Base-by-base conservation (phyloP, 1,140 invertebrate genomes). In the Monomorium pharaonis region DNA sequence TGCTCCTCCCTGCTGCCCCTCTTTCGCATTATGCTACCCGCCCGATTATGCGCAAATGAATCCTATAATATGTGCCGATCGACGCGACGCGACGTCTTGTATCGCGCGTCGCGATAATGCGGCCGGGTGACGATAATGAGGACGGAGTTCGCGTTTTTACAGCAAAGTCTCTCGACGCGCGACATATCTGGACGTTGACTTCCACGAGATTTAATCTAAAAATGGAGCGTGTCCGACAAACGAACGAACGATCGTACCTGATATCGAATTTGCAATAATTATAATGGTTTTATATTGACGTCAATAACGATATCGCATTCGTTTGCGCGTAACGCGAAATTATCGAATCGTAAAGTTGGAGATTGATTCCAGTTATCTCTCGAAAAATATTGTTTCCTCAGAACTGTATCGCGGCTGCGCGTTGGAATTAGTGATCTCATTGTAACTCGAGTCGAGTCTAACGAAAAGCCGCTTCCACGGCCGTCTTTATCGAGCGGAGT, bases 231-330 rank as follows among this genome's bases (percentile, higher is more conserved):
- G 7, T 60, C 56, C 37, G 10, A 67, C 27, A 14, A 49, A 33
- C 44, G 30, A 21, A 30, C 24, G 58, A 37, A 16, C 30, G 47
- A 4, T 10, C 16, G n/a, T 12, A 9, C 18, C 30, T 24, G 76
- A 78, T 80, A 80, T 27, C 27, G 47, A 69, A 54, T 51, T 51
- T 24, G 49, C 21, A 67, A 78, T 49, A 78, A 69, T 67, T 67
- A 80, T 30, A 67, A 42, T 44, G 42, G 30, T 30, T 69, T 27
- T 37, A 33, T 21, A n/a, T 24, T 24, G 76, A 27, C 14, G 62
- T 74, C 42, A 30, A 44, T 14, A 27, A 51, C 14, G 54, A 74
- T 49, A 74, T 58, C 33, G 33, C 12, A 18, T 30, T 37, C 30
- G 44, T 69, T 27, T 2, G 44, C 21, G 42, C 21, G 76, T 16